Conservation (phyloP, 2,797 vertebrate genomes). For the Triplophysa bombifrons region DNA sequence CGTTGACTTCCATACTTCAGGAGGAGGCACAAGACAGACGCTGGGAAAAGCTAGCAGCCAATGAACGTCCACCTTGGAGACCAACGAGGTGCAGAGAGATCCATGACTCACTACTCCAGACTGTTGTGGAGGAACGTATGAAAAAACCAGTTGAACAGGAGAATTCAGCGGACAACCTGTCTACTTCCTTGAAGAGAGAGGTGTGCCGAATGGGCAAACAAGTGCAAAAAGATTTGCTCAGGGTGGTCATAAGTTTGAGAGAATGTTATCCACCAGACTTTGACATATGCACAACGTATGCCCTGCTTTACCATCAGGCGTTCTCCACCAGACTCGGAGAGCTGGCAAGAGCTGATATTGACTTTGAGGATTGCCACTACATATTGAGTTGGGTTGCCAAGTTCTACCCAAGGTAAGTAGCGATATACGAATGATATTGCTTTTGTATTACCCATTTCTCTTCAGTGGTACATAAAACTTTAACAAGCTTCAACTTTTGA, state of each 20-base stretch:
- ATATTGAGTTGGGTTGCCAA: conserved; percentile 84
- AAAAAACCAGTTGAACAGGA: conserved; percentile 50
- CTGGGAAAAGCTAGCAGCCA: conserved; percentile 46
- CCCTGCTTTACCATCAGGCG: conserved; percentile 77
- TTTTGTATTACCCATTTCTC: too few relatives aligned
- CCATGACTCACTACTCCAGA: conserved; percentile 74
- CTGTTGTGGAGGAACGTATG: conserved; percentile 72
- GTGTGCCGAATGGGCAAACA: conserved; percentile 79
- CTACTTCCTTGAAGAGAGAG: conserved; percentile 68
- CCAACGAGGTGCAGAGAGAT: conserved; percentile 75
- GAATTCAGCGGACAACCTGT: conserved; percentile 60
- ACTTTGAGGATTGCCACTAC: conserved; percentile 75
- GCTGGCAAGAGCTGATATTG: conserved; percentile 67
- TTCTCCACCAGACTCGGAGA: conserved; percentile 74
- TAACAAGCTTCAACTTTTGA: too few relatives aligned
- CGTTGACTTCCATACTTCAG: conserved; percentile 74
- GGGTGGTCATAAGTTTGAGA: conserved; percentile 72
- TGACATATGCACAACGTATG: conserved; percentile 79
- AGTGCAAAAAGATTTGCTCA: conserved; percentile 82
- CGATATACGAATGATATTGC: neutral
- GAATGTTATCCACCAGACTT: conserved; percentile 80
- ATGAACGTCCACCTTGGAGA: conserved; percentile 63
- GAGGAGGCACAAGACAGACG: conserved; percentile 81
- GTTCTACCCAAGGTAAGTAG: conserved; percentile 84
- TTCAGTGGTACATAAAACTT: too few relatives aligned